A percentile compares a stretch with the other conserved stretches of the same genome.
Evolutionary conservation across 2,888 invertebrate species (phyloP).

Genomic region (Acanthosepion pharaonis): DNA sequence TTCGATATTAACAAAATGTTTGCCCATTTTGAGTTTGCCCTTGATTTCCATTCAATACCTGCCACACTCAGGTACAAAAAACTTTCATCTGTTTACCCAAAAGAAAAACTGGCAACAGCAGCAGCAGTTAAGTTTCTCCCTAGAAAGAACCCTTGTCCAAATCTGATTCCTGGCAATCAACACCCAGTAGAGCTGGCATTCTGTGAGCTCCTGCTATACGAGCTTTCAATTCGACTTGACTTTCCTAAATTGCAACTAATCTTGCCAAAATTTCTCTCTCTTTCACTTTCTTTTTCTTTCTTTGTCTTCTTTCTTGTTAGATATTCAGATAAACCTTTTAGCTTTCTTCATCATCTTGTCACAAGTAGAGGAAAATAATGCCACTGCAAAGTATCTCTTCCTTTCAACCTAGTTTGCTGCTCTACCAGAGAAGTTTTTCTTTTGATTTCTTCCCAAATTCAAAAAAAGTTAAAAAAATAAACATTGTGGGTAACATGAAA

Average conservation of each 20-base stretch:
- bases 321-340: neutral
- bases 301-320: neutral
- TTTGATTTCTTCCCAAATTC: neutral
- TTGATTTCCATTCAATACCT: neutral
- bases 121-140: neutral
- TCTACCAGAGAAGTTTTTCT: neutral
- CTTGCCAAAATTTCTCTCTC: neutral
- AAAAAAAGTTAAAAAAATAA: neutral
- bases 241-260: conserved; percentile 33
- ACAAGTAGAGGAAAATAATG: conserved; percentile 16
- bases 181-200: neutral
- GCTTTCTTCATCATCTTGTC: neutral
- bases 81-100: neutral
- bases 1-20: neutral
- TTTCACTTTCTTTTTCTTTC: neutral
- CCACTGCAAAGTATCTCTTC: neutral
- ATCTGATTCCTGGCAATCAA: neutral
- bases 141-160: neutral
- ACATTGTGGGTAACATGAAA: neutral
- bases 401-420: too few relatives aligned
- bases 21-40: neutral
- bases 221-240: neutral
- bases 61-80: neutral
- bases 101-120: neutral
- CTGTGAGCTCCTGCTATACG: neutral